These are phyloP conservation scores for Cheilosia vulpina DNA, from an alignment of 2,888 invertebrate species.

Conservation along the genomic window DNA sequence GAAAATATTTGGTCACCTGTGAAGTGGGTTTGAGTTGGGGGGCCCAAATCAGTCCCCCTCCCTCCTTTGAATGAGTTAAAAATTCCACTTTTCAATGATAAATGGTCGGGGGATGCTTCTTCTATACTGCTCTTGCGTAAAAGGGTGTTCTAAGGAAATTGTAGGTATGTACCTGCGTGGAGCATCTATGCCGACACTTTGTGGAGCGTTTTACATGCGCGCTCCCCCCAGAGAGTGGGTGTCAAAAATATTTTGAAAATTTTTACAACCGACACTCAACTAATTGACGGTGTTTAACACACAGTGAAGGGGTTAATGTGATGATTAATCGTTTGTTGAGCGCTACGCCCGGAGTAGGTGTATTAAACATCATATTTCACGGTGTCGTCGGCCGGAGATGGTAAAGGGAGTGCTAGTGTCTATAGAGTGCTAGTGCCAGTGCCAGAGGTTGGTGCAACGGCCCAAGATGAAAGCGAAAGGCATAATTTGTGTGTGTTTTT, in stretches of 20 bases:
- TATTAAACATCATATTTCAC: slow-evolving; percentile 75
- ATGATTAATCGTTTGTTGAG: slow-evolving; percentile 73
- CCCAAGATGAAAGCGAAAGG: slow-evolving; percentile 51
- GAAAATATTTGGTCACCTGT: slow-evolving; percentile 68
- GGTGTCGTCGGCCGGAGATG: background rate
- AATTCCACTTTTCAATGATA: slow-evolving; percentile 65
- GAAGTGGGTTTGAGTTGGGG: slow-evolving; percentile 18
- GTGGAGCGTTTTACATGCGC: slow-evolving; percentile 62
- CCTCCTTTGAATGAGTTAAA: slow-evolving; percentile 40
- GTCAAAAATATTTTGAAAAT: slow-evolving; percentile 71
- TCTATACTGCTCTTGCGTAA: background rate
- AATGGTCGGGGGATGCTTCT: slow-evolving; percentile 59
- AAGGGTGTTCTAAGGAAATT: slow-evolving; percentile 25
- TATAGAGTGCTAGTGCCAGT: too few relatives aligned
- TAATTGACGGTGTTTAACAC: slow-evolving; percentile 68
- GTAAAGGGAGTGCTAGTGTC: slow-evolving; percentile 26
- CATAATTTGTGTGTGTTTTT: slow-evolving; percentile 21
- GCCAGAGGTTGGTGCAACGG: slow-evolving; percentile 33
- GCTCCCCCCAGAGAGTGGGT: slow-evolving; percentile 52
- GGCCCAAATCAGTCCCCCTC: background rate
- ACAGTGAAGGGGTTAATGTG: slow-evolving; percentile 71
- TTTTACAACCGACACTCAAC: slow-evolving; percentile 65
- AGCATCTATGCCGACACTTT: slow-evolving; percentile 35
- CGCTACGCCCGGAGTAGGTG: slow-evolving; percentile 60
- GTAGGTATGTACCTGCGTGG: slow-evolving; percentile 28